Evolutionary conservation across 1,140 invertebrate species (phyloP).

Genomic region (Drosophila kohkoa): DNA sequence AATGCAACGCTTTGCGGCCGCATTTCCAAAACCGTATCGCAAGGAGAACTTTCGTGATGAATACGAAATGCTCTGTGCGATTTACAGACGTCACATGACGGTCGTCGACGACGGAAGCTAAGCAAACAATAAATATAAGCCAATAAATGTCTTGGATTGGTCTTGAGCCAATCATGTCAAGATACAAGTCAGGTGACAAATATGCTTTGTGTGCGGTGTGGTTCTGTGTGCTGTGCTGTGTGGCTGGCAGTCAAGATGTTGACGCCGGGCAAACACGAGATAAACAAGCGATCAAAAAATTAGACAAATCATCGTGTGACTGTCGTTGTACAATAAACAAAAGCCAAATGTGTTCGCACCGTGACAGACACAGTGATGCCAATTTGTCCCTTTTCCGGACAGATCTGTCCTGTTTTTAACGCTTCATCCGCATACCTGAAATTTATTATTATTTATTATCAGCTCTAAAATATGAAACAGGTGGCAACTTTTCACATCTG

Average conservation of each 20-base stretch:
- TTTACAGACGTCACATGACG: constrained; percentile 18
- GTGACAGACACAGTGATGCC: too few relatives aligned
- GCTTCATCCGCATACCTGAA: too few relatives aligned
- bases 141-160: constrained; percentile 38
- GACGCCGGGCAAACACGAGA: constrained; percentile 36
- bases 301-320: constrained; percentile 66
- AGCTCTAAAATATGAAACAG: too few relatives aligned
- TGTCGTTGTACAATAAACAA: constrained; percentile 68
- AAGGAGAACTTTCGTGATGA: constrained; percentile 32
- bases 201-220: constrained; percentile 33
- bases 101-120: constrained; percentile 3
- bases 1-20: too few relatives aligned
- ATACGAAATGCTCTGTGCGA: not conserved
- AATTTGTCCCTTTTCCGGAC: too few relatives aligned
- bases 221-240: not conserved
- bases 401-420: too few relatives aligned
- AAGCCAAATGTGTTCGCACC: constrained; percentile 76
- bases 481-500: too few relatives aligned
- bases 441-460: too few relatives aligned
- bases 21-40: too few relatives aligned
- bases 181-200: constrained; percentile 58
- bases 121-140: constrained; percentile 22
- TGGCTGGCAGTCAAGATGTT: constrained; percentile 25
- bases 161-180: constrained; percentile 33
- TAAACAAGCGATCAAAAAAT: constrained; percentile 79